Percentiles rank a stretch among this genome's conserved stretches.
phyloP scores from a whole-genome alignment of 2,888 invertebrate species.

The Colostygia pectinataria region DNA sequence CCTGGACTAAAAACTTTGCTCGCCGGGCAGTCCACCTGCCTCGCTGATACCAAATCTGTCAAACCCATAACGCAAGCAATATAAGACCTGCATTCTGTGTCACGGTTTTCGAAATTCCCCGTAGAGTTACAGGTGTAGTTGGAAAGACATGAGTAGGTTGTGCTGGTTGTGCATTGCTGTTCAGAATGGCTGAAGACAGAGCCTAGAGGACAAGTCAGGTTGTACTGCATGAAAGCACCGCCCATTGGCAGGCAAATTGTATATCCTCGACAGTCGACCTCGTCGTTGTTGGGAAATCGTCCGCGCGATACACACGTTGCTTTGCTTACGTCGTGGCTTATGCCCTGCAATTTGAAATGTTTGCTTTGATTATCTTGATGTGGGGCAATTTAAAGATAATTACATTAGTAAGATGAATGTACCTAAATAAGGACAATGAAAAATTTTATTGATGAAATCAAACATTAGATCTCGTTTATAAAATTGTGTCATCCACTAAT shows the following conservation, averaged over 20 bases:
- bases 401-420: neutral
- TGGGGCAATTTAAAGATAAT: slow-evolving; percentile 20
- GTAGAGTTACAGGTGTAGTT: slow-evolving; percentile 50
- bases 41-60: slow-evolving; percentile 51
- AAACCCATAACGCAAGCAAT: slow-evolving; percentile 59
- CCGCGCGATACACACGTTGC: slow-evolving; percentile 57
- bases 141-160: slow-evolving; percentile 59
- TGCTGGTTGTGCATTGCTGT: slow-evolving; percentile 63
- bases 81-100: slow-evolving; percentile 50
- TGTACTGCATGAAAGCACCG: slow-evolving; percentile 55
- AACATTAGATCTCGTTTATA: too few species aligned
- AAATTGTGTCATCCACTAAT: too few species aligned
- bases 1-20: slow-evolving; percentile 48
- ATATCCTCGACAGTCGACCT: slow-evolving; percentile 61
- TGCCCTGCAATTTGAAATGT: slow-evolving; percentile 55
- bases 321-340: slow-evolving; percentile 46
- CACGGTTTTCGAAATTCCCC: slow-evolving; percentile 49
- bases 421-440: neutral
- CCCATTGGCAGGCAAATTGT: slow-evolving; percentile 60
- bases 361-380: slow-evolving; percentile 35
- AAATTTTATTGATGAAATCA: too few species aligned
- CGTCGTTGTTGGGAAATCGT: slow-evolving; percentile 60
- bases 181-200: slow-evolving; percentile 65
- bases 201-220: slow-evolving; percentile 61
- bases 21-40: slow-evolving; percentile 54